phyloP scores from a whole-genome alignment of 2,797 vertebrate genomes.

The Propithecus perrieri region DNA sequence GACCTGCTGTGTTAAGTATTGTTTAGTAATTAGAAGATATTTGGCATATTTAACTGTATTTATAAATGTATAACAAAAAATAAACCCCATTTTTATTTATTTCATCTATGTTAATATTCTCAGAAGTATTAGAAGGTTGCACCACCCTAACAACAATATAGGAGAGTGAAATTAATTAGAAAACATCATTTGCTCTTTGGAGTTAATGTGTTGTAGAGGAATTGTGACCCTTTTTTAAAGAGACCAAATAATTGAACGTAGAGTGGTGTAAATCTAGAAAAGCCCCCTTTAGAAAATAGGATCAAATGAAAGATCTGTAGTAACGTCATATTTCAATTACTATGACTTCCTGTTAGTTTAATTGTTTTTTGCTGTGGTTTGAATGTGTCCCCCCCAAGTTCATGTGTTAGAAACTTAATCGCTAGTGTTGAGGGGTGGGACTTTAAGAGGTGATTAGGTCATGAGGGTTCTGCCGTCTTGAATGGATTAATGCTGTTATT shows the following conservation, averaged over 20 bases:
- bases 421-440: background rate
- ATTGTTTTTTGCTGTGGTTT: background rate
- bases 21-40: slow-evolving; percentile 26
- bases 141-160: background rate
- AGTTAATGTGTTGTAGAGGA: background rate
- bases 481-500: background rate
- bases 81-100: background rate
- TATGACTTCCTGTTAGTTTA: background rate
- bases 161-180: slow-evolving; percentile 31
- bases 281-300: background rate
- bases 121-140: background rate
- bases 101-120: background rate
- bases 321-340: slow-evolving; percentile 27
- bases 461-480: background rate
- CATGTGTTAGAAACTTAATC: background rate
- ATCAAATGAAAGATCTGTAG: background rate
- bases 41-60: background rate
- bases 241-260: background rate
- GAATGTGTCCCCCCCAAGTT: background rate
- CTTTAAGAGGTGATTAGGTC: background rate
- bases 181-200: background rate
- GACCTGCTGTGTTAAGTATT: background rate
- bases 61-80: slow-evolving; percentile 18
- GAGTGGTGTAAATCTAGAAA: background rate
- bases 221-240: background rate